Conservation (phyloP, 1,140 invertebrate species). For the Antheraea pernyi region DNA sequence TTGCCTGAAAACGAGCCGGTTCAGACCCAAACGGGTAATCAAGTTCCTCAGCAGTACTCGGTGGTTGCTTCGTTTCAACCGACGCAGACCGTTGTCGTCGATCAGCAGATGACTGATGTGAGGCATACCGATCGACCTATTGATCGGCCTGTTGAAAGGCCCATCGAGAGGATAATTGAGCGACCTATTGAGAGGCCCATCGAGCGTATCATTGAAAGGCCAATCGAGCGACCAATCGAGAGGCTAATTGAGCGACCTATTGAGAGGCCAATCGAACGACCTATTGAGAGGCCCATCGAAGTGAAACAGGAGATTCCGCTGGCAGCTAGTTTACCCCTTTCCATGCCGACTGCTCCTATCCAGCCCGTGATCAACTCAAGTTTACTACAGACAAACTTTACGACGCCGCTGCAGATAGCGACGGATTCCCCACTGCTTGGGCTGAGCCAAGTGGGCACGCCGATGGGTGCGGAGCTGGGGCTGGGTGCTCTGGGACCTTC, state of each 20-base stretch:
- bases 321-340: constrained; percentile 20
- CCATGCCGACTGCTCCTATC: constrained; percentile 35
- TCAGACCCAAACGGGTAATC: constrained; percentile 25
- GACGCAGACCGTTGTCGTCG: constrained; percentile 40
- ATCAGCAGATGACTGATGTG: constrained; percentile 29
- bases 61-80: constrained; percentile 34
- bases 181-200: background rate
- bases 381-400: constrained; percentile 47
- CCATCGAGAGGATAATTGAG: constrained; percentile 2
- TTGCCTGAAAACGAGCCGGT: constrained; percentile 42
- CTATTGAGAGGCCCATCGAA: constrained; percentile 15
- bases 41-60: constrained; percentile 60
- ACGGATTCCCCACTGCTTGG: constrained; percentile 58
- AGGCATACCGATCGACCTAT: background rate
- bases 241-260: background rate
- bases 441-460: constrained; percentile 61
- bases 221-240: constrained; percentile 3
- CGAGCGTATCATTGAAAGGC: background rate
- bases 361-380: constrained; percentile 36
- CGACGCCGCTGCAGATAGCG: constrained; percentile 64
- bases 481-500: constrained; percentile 33
- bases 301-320: constrained; percentile 18
- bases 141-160: background rate
- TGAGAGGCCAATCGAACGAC: background rate
- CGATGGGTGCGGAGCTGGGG: constrained; percentile 43